A percentile compares a stretch with the other conserved stretches of the same genome.
Evolutionary conservation across 2,888 invertebrate species (phyloP).

Genomic region (Drosophila histrio): DNA sequence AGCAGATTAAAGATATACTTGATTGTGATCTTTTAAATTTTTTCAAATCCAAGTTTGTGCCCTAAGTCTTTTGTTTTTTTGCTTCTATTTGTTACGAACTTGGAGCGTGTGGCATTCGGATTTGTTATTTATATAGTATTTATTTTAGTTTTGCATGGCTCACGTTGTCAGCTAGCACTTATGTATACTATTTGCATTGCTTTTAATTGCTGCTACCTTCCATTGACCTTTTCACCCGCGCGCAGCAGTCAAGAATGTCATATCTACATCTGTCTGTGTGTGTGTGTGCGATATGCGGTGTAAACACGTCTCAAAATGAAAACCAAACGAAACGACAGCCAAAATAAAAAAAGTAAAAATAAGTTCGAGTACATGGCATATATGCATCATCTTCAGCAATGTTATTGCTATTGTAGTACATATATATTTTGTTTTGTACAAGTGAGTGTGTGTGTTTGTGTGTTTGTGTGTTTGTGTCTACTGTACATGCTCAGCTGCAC

Average conservation of each 20-base stretch:
- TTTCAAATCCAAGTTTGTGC: conserved; percentile 29
- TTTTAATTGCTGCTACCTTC: conserved; percentile 65
- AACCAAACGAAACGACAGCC: conserved; percentile 19
- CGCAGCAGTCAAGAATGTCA: conserved; percentile 52
- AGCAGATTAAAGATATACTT: not conserved
- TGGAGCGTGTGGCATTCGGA: conserved; percentile 21
- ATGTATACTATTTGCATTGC: conserved; percentile 33
- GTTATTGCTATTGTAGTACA: conserved; percentile 29
- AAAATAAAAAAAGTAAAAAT: conserved; percentile 5
- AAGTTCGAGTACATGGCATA: conserved; percentile 24
- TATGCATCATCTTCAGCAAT: conserved; percentile 49
- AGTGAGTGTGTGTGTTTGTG: conserved; percentile 8
- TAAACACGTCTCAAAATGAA: conserved; percentile 36
- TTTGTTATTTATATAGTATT: conserved; percentile 8
- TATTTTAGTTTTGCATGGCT: conserved; percentile 17
- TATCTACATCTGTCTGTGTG: not conserved
- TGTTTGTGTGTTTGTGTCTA: conserved; percentile 11
- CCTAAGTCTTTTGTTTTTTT: conserved; percentile 36
- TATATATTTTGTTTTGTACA: too few relatives aligned
- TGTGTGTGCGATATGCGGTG: conserved; percentile 3
- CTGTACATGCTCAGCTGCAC: conserved; percentile 74
- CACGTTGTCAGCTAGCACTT: conserved; percentile 21
- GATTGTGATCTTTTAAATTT: not conserved
- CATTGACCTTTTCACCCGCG: conserved; percentile 73
- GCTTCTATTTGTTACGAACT: conserved; percentile 25